phyloP scores from a whole-genome alignment of 2,888 invertebrate genomes.

The Eilema griseolum region DNA sequence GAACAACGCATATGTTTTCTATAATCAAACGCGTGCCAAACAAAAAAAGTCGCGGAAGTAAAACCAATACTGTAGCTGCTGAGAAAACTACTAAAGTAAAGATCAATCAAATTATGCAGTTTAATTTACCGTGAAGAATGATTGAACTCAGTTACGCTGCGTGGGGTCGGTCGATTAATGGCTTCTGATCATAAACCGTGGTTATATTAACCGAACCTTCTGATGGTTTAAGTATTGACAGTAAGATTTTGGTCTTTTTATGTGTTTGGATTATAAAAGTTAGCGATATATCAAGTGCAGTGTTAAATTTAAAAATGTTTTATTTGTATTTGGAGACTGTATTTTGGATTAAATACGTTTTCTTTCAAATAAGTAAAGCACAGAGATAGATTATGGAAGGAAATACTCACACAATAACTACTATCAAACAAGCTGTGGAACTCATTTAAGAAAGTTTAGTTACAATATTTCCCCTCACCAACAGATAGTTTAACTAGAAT shows the following conservation, averaged over 20 bases:
- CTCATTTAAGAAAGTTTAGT: not conserved
- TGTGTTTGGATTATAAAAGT: not conserved
- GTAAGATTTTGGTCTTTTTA: not conserved
- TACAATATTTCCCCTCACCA: not conserved
- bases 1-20: not conserved
- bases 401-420: too few relatives aligned
- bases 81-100: not conserved
- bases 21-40: not conserved
- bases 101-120: conserved; percentile 17
- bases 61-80: not conserved
- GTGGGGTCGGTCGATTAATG: not conserved
- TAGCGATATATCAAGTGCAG: not conserved
- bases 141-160: conserved; percentile 8
- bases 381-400: too few relatives aligned
- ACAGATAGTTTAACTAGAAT: not conserved
- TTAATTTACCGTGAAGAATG: conserved; percentile 19
- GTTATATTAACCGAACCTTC: not conserved
- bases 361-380: too few relatives aligned
- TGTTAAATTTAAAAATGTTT: not conserved
- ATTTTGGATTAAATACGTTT: too few relatives aligned
- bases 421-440: not conserved
- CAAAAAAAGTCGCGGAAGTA: not conserved
- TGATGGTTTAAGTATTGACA: not conserved
- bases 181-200: not conserved
- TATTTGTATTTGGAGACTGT: too few relatives aligned